Base-by-base conservation (phyloP, 2,888 invertebrate genomes). In the Pyrrhia umbra region DNA sequence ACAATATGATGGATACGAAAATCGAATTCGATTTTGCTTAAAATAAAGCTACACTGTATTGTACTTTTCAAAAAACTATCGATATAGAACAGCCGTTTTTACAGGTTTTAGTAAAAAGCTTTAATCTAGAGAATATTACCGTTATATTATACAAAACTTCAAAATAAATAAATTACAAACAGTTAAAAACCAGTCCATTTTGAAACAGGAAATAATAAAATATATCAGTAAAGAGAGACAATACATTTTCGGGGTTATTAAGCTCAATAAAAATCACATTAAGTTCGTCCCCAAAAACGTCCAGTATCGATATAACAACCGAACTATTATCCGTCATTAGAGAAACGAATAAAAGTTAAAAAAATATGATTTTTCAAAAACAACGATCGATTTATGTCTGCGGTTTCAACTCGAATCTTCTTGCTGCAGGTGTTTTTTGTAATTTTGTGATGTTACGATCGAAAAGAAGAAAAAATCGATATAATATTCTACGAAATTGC, bases 321-420 rank as follows among this genome's bases (percentile, higher is more conserved):
- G 52, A 74, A 76, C 81, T 80, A 86, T 86, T 86, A 87, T 81
- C 80, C 71, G 81, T 85, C 86, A 89, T 87, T 86, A 86, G 82
- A 81, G 82, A 84, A 84, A 79, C 85, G 85, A 86, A 88, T 86
- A 83, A 87, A 85, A 84, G 73, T 84, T 69, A 34, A 85, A 85
- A 82, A 57, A 70, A 87, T 84, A 70, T 70, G 71, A 85, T 85
- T 85, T 82, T 84, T 84, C 83, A 85, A 88, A 88, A 90, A 88
- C 88, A 84, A 82, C 80, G 73, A 79, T 82, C 86, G 84, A 83
- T 88, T 88, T 86, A 72, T 77, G 85, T 88, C 84, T 91, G 91
- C 87, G 91, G 91, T 91, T 86, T 75, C 47, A 45, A 76, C 51
- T 79, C 67, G 71, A 70, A 72, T 77, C 79, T 84, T 76, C 84